Conservation (phyloP, 2,797 vertebrate genomes). For the Sebastes nivosus region DNA sequence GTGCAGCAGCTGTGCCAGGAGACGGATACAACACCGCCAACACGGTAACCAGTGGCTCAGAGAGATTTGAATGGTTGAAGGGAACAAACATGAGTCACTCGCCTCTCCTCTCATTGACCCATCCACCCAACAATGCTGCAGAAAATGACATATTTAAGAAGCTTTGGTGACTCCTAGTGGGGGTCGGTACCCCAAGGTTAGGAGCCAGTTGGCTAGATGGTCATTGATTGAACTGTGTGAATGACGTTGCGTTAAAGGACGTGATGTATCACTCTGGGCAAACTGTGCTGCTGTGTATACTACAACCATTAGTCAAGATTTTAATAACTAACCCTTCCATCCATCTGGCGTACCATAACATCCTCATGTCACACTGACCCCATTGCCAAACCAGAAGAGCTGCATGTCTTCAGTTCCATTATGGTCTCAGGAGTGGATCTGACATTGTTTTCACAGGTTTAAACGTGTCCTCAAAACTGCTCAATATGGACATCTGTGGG, state of each 20-base stretch:
- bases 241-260: neutral
- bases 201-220: neutral
- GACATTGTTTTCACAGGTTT: neutral
- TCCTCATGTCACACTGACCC: slow-evolving; percentile 1
- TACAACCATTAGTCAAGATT: slow-evolving; percentile 19
- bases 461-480: neutral
- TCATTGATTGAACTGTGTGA: slow-evolving; percentile 2
- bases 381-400: neutral
- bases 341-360: slow-evolving; percentile 20
- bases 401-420: neutral
- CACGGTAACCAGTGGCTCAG: neutral
- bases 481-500: neutral
- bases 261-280: neutral
- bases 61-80: neutral
- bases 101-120: neutral
- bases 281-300: neutral
- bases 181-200: too few species aligned
- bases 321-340: slow-evolving; percentile 42
- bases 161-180: too few species aligned
- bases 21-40: slow-evolving; percentile 2
- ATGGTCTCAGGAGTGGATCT: neutral
- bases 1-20: slow-evolving; percentile 43
- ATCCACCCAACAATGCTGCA: neutral
- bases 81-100: neutral
- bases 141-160: neutral